phyloP scores from a whole-genome alignment of 1,140 invertebrate genomes.

The Scaptomyza montana region DNA sequence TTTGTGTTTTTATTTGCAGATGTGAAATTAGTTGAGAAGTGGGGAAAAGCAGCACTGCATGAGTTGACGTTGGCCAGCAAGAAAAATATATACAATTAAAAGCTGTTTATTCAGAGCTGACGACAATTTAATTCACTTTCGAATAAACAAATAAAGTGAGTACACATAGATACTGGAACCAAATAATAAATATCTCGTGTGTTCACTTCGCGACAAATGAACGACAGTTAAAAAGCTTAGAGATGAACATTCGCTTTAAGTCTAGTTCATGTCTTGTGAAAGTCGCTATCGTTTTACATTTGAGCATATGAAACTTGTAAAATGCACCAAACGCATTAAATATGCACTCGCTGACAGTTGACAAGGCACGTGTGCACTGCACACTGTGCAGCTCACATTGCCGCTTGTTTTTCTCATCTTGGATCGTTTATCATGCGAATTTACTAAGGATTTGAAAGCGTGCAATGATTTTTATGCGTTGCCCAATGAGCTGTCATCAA shows the following conservation, averaged over 20 bases:
- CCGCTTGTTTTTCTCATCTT: slow-evolving; percentile 9
- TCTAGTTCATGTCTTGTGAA: background rate
- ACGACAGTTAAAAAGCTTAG: background rate
- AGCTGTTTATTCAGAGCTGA: background rate
- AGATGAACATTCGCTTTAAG: background rate
- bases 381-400: slow-evolving; percentile 9
- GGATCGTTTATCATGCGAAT: slow-evolving; percentile 19
- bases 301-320: too few relatives aligned
- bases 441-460: background rate
- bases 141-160: background rate
- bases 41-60: background rate
- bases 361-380: slow-evolving; percentile 18
- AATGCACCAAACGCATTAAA: background rate
- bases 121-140: background rate
- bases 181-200: background rate
- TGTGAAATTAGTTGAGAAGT: too few relatives aligned
- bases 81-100: background rate
- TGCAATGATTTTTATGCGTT: too few relatives aligned
- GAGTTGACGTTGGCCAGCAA: background rate
- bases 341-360: slow-evolving; percentile 20
- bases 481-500: too few relatives aligned
- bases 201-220: background rate
- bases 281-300: background rate
- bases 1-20: background rate
- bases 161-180: background rate